Percentiles rank a stretch among this genome's conserved stretches.
phyloP scores from a whole-genome alignment of 2,888 invertebrate genomes.

The Quadroppia sp. region DNA sequence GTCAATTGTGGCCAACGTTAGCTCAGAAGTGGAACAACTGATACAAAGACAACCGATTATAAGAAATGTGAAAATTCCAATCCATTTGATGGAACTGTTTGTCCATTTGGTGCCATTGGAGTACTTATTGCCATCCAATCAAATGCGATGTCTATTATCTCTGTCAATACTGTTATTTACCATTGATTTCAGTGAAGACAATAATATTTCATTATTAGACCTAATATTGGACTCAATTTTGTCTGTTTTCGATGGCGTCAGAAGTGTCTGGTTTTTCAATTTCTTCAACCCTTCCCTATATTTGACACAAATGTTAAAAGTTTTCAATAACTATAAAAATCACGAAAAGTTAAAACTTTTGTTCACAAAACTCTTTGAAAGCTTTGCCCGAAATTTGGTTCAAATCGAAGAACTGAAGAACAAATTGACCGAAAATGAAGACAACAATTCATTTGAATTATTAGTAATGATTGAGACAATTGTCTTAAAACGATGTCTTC shows the following conservation, averaged over 20 bases:
- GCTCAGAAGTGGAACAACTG: background rate
- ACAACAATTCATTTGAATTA: background rate
- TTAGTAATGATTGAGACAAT: constrained; percentile 5
- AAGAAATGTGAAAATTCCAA: background rate
- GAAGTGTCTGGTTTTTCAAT: constrained; percentile 40
- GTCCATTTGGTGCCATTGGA: constrained; percentile 26
- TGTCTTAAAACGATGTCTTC: background rate
- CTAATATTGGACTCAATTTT: constrained; percentile 23
- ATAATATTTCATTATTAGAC: background rate
- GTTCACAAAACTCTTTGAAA: background rate
- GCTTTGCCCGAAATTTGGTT: background rate
- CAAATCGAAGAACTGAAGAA: constrained; percentile 1
- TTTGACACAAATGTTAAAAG: constrained; percentile 6
- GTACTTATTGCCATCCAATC: constrained; percentile 29
- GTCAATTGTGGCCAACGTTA: background rate
- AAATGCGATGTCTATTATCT: constrained; percentile 32
- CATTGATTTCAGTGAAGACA: background rate
- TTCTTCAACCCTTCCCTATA: constrained; percentile 27
- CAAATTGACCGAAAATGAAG: background rate
- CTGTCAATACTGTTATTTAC: constrained; percentile 22
- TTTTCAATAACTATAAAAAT: background rate
- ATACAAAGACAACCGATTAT: background rate
- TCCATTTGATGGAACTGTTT: constrained; percentile 17
- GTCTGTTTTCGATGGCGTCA: constrained; percentile 19
- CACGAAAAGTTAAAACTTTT: background rate